Evolutionary conservation across 2,797 vertebrate genomes (phyloP), one percentile per base, ranked within the genome.

Genomic region (Salmo trutta): DNA sequence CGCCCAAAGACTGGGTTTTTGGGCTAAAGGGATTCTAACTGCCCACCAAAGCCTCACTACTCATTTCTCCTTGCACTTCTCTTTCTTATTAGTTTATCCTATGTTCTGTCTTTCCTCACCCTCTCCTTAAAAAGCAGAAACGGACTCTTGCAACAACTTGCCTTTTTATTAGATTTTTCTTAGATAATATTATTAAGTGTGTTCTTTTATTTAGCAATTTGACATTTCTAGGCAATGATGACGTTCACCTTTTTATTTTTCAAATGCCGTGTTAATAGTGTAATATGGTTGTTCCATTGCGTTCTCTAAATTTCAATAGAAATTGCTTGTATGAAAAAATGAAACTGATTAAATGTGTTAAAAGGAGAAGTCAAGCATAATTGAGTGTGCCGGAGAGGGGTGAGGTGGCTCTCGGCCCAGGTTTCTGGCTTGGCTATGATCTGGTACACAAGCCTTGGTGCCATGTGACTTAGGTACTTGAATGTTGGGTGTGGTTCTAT

Each of bases 391-490:
- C 73, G 77, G 74, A 94, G 94, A 93, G 93, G 87, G 92, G 93
- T 92, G 56, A 72, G 76, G 64, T 31, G 67, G 71, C 3, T 59
- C 56, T 59, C 19, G 19, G 19, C 56, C 56, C 17, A 27, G 14
- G 65, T 5, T 67, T 67, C 65, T 67, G 65, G 14, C 14, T 12
- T 67, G 78, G 83, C 81, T 84, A 67, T 83, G 77, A 29, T 67
- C 93, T 95, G 95, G 96, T 97, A 97, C 95, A 95, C 79, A 79
- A 77, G 92, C 85, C 94, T 92, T 95, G 91, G 93, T 96, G 94
- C 96, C 95, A 96, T 91, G 82, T 82, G 80, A 91, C 89, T 95
- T 93, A 95, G 96, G 96, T 97, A 97, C 96, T 97, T 97, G 95
- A 97, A 96, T 94, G 95, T 94, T 93, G 93, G 92, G 91, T 96